Evolutionary conservation across 2,888 invertebrate genomes (phyloP), one percentile per base, ranked within the genome.

Genomic region (Rotaria sp.): DNA sequence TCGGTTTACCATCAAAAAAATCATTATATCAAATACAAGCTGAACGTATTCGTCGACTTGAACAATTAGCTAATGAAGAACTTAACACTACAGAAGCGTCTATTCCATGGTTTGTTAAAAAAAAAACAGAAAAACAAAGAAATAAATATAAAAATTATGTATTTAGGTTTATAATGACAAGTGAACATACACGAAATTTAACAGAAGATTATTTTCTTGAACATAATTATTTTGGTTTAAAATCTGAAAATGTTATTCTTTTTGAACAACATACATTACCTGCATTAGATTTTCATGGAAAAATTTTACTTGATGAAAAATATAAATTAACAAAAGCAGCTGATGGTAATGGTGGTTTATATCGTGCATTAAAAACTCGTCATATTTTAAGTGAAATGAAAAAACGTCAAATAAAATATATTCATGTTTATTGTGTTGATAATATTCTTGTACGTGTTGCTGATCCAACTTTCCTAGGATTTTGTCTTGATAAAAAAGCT

Each of bases 361-460:
- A 93, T 89, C 89, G 90, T 48, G 92, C 93, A n/a, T 91, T 99
- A 87, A 87, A 88, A 10, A 88, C 89, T 50, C 88, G 74, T 38
- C 57, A 59, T 24, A 93, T 96, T 74, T 90, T 98, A 57, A 93
- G 94, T 10, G 95, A 97, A 89, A 95, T 97, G 93, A 92, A 93
- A 67, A 92, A 92, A 80, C 93, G 96, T 86, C 95, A 95, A 8
- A 93, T 99, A 18, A 93, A 94, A 88, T 96, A 96, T 90, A 91
- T 99, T 48, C 98, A 99, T 90, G 96, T 95, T 1, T 97, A 98
- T 92, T 97, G 98, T 87, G 98, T 99, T 3, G 99, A 99, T 90
- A 99, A 99, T 91, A 97, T 99, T 88, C 93, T 99, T 26, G 96
- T 96, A 41, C 96, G 96, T 93, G 96, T 99, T 86, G 98, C 97